A percentile compares a stretch with the other conserved stretches of the same genome.
These are phyloP conservation scores for Myotis planiceps DNA, from an alignment of 2,797 vertebrate species.

Conservation along the genomic window DNA sequence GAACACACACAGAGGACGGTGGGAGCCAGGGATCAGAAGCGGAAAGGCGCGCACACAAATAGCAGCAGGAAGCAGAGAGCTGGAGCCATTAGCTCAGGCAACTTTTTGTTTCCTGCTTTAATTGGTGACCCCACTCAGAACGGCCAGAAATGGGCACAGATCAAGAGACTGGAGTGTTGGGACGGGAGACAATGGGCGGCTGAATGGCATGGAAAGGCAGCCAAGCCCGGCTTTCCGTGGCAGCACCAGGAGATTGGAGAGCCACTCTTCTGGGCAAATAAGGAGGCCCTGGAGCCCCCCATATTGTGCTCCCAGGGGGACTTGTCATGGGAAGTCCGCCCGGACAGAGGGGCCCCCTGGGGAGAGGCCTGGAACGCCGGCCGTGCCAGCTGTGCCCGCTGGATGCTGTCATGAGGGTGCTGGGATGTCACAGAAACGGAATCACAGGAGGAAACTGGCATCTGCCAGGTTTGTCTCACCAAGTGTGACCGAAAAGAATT, in stretches of 20 bases:
- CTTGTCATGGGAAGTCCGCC: background rate
- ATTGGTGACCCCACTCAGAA: conserved; percentile 76
- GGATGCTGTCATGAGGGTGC: accelerated
- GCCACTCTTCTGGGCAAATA: background rate
- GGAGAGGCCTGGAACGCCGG: background rate
- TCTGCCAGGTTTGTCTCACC: background rate
- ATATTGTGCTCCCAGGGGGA: background rate
- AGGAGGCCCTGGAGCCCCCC: background rate
- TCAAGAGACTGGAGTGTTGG: conserved; percentile 56
- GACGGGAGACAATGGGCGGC: conserved; percentile 2
- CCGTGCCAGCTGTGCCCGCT: background rate
- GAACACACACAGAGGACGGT: conserved; percentile 48
- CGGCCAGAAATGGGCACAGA: conserved; percentile 61
- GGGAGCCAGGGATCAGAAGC: background rate
- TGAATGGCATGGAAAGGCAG: conserved; percentile 38
- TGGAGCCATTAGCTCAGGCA: conserved; percentile 63
- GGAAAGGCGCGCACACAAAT: conserved; percentile 21
- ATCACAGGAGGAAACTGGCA: background rate
- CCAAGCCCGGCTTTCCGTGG: background rate
- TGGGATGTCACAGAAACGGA: background rate
- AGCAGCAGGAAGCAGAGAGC: conserved; percentile 65
- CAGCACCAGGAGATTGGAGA: background rate
- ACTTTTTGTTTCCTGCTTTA: conserved; percentile 75
- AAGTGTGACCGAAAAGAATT: background rate
- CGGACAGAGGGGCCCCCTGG: background rate